Base-by-base conservation (phyloP, 1,140 invertebrate species). In the Panagrolaimus sp. region DNA sequence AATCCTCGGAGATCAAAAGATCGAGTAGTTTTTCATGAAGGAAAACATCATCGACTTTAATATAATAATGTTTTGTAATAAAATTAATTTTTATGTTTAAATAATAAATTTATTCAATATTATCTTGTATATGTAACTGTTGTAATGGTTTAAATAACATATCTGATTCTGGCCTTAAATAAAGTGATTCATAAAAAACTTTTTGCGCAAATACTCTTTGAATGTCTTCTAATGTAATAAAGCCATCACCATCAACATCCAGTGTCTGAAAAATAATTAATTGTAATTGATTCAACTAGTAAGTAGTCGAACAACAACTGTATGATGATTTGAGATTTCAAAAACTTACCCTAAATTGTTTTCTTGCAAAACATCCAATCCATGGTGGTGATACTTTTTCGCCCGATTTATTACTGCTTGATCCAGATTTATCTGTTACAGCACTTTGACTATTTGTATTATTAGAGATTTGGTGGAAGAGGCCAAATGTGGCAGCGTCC, bases 161-260 rank as follows among this genome's bases (percentile, higher is more conserved):
- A 38, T 38, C 31, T 27, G 51, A 57, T 57, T 27, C 51, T n/a
- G 51, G 51, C 20, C 27, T 14, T 57, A 57, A 57, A 57, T 57
- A 27, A 11, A 57, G n/a, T 57, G 51, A 57, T 57, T 57, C 51
- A 57, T 57, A 64, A 44, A 25, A 25, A 27, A 25, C 51, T 57
- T 16, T 57, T 13, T 73, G 72, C 9, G 72, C 67, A 45, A 73
- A 73, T 9, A 73, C 23, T 27, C 27, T 23, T 48, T 73, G 65
- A 9, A 76, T 73, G 45, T 76, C 75, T 4, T n/a, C 8, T 14
- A 76, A 44, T 16, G 74, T 76, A 9, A 76, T 77, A 45, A 46
- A 76, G 31, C 75, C 75, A 38, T 76, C 73, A 9, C 63, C 57
- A 44, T 76, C 67, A 9, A 48, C 63, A 43, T 76, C 74, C 48